These are phyloP conservation scores for Poeciliopsis presidionis DNA, from an alignment of 2,797 vertebrate genomes.

Conservation along the genomic window DNA sequence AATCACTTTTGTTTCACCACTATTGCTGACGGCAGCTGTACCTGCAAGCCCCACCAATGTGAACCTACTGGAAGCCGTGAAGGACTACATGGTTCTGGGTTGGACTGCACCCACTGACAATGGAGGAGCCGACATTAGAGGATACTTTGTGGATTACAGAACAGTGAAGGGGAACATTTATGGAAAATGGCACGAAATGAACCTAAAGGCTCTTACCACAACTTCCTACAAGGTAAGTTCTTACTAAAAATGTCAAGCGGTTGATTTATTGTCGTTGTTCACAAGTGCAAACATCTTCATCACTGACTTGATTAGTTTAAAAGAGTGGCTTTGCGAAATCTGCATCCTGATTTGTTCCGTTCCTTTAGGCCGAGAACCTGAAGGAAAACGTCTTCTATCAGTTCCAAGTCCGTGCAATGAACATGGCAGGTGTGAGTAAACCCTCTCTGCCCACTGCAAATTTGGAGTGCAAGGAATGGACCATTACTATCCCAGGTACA, in stretches of 20 bases:
- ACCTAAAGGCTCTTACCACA: conserved; percentile 86
- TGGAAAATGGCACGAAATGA: conserved; percentile 92
- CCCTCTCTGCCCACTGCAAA: conserved; percentile 80
- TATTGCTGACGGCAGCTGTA: conserved; percentile 78
- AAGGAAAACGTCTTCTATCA: conserved; percentile 94
- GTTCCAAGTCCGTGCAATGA: conserved; percentile 93
- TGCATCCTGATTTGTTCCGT: conserved; percentile 15
- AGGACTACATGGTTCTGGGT: conserved; percentile 90
- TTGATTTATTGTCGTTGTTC: background rate
- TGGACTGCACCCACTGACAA: conserved; percentile 86
- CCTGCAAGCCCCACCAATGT: conserved; percentile 85
- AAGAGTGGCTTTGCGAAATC: background rate
- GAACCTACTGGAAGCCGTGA: conserved; percentile 86
- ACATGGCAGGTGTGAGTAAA: conserved; percentile 90
- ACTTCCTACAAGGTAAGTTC: conserved; percentile 89
- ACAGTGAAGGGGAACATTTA: conserved; percentile 83
- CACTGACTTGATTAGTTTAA: background rate
- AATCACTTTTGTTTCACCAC: background rate
- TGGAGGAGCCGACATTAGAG: conserved; percentile 90
- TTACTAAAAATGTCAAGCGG: background rate
- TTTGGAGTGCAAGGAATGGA: conserved; percentile 96
- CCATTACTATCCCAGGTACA: conserved; percentile 93
- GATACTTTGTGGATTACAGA: conserved; percentile 95
- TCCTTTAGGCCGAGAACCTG: conserved; percentile 87
- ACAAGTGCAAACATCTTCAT: background rate